Percentiles rank a stretch among this genome's conserved stretches.
phyloP scores from a whole-genome alignment of 2,113 vertebrate genomes.

The Syrmaticus mikado region DNA sequence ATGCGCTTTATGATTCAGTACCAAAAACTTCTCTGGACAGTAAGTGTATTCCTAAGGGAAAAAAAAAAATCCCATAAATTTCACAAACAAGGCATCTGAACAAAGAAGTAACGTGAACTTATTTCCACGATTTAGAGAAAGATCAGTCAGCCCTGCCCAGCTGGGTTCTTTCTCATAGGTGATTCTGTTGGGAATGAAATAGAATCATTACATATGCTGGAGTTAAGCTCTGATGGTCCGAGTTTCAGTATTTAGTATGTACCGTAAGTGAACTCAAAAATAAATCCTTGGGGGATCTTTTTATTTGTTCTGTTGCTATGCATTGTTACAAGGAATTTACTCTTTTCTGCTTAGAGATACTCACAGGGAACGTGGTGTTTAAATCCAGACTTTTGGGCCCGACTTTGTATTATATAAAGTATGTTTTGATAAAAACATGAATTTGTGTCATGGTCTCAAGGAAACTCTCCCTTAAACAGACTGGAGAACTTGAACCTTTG shows the following conservation, averaged over 20 bases:
- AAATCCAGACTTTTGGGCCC: not conserved
- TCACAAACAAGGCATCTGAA: not conserved
- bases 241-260: not conserved
- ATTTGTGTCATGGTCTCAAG: not conserved
- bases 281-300: not conserved
- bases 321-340: not conserved
- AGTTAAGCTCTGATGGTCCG: not conserved
- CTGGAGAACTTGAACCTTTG: not conserved
- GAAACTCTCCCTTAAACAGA: not conserved
- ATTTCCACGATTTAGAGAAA: not conserved
- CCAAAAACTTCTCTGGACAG: constrained; percentile 94
- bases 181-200: not conserved
- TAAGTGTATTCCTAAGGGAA: constrained; percentile 70
- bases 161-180: not conserved
- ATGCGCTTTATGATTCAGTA: constrained; percentile 92
- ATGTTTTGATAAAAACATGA: not conserved
- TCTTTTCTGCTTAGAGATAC: not conserved
- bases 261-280: not conserved
- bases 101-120: not conserved
- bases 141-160: not conserved
- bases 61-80: not conserved
- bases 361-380: not conserved
- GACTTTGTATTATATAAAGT: not conserved
- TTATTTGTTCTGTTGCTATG: not conserved
- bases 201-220: not conserved